Evolutionary conservation across 2,797 vertebrate species (phyloP), one percentile per base, ranked within the genome.

Genomic region (Loriculus beryllinus): DNA sequence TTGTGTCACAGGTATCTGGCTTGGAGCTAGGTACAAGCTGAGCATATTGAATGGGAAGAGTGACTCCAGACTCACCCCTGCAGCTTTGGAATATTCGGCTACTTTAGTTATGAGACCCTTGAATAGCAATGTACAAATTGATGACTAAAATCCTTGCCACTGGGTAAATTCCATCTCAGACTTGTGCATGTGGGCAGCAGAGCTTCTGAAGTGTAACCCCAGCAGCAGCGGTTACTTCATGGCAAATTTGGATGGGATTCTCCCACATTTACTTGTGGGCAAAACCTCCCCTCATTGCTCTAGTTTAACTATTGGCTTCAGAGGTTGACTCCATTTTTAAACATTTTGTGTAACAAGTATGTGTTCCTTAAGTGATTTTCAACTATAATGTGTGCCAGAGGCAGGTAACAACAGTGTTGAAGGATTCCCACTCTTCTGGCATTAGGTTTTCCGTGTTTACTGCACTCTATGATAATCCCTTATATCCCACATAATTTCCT

Each of bases 61-160:
- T 4, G 11, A 9, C 26, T n/a, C 31, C 19, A 56, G 7, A 2
- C 33, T 54, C 71, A 5, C 9, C 45, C 1, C 0, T 15, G 28
- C 17, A 16, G 26, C 39, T 51, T 21, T 26, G 47, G 33, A 15
- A 14, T 20, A 5, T 49, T 28, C 14, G 77, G 47, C 52, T 70
- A 3, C 57, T 28, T 45, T 20, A 13, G 20, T 3, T 59, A 18
- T 2, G 25, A 71, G 40, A 65, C 9, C 33, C 51, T 63, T 2
- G 5, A 43, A 33, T 4, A 42, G 14, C 37, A 49, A 5, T 2
- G 12, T 5, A 5, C 17, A 54, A 14, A 76, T 0, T 5, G n/a
- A 40, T 33, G 12, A 63, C 43, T 11, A 37, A 76, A 69, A 51
- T 7, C 16, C 45, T 54, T 45, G 45, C 26, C 60, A 23, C 25